Evolutionary conservation across 2,888 invertebrate genomes (phyloP), one percentile per base, ranked within the genome.

Genomic region (Notodonta dromedarius): DNA sequence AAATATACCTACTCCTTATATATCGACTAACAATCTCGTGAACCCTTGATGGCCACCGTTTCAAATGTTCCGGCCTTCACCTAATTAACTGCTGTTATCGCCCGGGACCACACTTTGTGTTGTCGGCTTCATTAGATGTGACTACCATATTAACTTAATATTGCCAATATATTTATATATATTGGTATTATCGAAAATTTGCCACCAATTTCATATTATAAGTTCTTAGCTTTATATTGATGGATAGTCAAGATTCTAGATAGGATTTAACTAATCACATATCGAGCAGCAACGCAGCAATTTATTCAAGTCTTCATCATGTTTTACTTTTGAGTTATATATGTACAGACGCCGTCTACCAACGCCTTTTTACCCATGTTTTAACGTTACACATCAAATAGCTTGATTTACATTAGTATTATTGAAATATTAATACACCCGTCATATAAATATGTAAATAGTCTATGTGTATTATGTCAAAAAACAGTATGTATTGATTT

Each of bases 41-140:
- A 46, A n/a, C n/a, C 46, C 5, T 16, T 16, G 14, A 50, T 50
- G 16, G 50, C 50, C 9, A 50, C 16, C 11, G 50, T 50, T 50
- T 16, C 16, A 46, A 50, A 50, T 50, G 50, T 16, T 11, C 50
- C 50, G 50, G 50, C 50, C 50, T 50, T 50, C 50, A 50, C 50
- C 50, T 50, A 50, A 50, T 50, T 50, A 2, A 11, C 50, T 50
- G 8, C 50, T 11, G 50, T 50, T 50, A 50, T 50, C 50, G 16
- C 16, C 7, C 9, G 50, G 16, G 50, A 50, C 50, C 8, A 50
- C 50, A 50, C 16, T 42, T 42, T 46, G n/a, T 46, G 9, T 9
- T 8, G 7, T 8, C 13, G 11, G n/a, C 46, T 46, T 46, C n/a
- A 46, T 46, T 46, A 46, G 46, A 46, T n/a, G 46, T 4, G 13